Percentiles rank a stretch among this genome's conserved stretches.
Conservation (phyloP, 2,797 vertebrate genomes). For the Melanotaenia pygmaea region DNA sequence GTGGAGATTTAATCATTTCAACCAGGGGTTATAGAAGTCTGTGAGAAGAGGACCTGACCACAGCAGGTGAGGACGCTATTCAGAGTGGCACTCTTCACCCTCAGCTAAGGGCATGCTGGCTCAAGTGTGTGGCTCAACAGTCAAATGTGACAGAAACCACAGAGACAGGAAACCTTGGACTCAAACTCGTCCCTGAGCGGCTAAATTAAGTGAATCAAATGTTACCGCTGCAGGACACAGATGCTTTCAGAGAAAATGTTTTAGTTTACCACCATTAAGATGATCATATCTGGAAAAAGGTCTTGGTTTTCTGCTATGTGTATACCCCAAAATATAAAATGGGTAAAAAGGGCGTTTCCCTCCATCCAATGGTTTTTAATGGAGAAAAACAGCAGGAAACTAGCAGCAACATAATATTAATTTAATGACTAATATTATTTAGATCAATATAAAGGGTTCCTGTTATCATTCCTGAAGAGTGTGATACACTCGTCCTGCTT, state of each 20-base stretch:
- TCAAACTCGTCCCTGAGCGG: too few species aligned
- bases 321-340: too few species aligned
- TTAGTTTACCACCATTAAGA: background rate
- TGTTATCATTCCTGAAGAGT: background rate
- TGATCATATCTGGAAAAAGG: background rate
- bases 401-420: background rate
- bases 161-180: background rate
- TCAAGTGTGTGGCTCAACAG: background rate
- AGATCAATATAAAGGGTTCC: background rate
- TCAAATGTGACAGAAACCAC: background rate
- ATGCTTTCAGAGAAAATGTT: background rate
- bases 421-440: background rate
- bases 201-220: too few species aligned
- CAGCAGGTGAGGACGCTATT: conserved; percentile 74
- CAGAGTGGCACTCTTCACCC: conserved; percentile 80
- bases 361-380: background rate
- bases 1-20: background rate
- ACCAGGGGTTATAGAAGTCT: conserved; percentile 71
- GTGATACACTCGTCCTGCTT: too few species aligned
- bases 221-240: background rate
- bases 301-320: too few species aligned
- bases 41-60: conserved; percentile 82
- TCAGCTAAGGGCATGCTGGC: conserved; percentile 42
- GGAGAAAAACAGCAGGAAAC: background rate
- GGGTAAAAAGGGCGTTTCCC: background rate